Base-by-base conservation (phyloP, 2,888 invertebrate genomes). In the Camptogramma bilineatum region DNA sequence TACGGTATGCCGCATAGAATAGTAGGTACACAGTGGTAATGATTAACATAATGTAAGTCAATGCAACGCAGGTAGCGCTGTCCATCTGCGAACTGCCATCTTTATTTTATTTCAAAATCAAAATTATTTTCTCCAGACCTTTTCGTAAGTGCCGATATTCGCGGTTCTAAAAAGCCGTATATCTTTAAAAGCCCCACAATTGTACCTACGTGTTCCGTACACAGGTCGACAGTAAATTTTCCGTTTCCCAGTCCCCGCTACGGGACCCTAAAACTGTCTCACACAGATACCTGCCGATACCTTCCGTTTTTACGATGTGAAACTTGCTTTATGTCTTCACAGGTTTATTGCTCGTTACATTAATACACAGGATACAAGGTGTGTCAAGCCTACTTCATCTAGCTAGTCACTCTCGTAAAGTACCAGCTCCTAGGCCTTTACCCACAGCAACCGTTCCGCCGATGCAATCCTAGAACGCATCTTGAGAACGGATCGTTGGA, bases 221-320 rank as follows among this genome's bases (percentile, higher is more conserved):
- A 65, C 66, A 66, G 67, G 63, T 65, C 64, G 65, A 62, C 70
- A 56, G 68, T 72, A 72, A 70, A 72, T 72, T 70, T 69, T 48
- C 52, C 62, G 59, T 61, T 63, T 65, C 64, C 59, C 50, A 46
- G 42, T 21, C 39, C 17, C 59, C 71, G 57, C 73, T 17, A 53
- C 70, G 73, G 69, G 67, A 62, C 69, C 63, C 67, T 70, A 73
- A 75, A 68, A 62, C 72, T 63, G 73, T 69, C 68, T 65, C 34
- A 28, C 17, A 55, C 68, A 69, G 70, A 69, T 70, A 73, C 71
- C 72, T 70, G 69, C 70, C 71, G 71, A 73, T 72, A 69, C 66
- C 70, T 69, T 69, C 53, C 64, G 57, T 67, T 72, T 77, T 77
- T 79, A 78, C 74, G 77, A 75, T 52, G 68, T 71, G 73, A 71